Percentiles rank a stretch among this genome's conserved stretches.
Conservation (phyloP, 2,888 invertebrate genomes). For the Sisyra terminalis region DNA sequence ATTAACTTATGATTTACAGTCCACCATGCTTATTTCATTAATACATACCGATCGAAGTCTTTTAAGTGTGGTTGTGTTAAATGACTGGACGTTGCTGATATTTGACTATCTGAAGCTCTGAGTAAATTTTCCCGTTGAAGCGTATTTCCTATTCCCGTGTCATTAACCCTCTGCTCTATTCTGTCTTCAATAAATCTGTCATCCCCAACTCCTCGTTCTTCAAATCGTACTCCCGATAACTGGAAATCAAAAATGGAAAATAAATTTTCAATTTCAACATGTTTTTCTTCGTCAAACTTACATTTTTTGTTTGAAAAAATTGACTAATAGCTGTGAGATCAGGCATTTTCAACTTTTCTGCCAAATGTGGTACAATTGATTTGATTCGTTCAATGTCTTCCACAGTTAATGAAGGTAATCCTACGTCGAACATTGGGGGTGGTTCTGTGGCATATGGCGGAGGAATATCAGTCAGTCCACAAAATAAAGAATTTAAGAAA, state of each 20-base stretch:
- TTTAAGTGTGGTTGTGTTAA: slow-evolving; percentile 22
- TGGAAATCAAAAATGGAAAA: slow-evolving; percentile 5
- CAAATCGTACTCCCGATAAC: slow-evolving; percentile 9
- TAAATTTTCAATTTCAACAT: slow-evolving; percentile 14
- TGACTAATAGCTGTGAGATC: slow-evolving; percentile 53
- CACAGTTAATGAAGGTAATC: slow-evolving; percentile 44
- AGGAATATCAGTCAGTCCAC: slow-evolving; percentile 77
- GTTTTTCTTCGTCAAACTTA: not conserved
- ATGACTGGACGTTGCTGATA: slow-evolving; percentile 16
- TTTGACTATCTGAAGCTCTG: slow-evolving; percentile 24
- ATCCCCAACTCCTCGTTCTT: slow-evolving; percentile 14
- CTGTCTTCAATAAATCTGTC: slow-evolving; percentile 23
- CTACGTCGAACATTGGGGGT: slow-evolving; percentile 58
- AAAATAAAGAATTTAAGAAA: slow-evolving; percentile 71
- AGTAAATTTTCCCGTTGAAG: slow-evolving; percentile 23
- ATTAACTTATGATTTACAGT: not conserved
- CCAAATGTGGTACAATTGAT: slow-evolving; percentile 47
- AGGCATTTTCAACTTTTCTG: slow-evolving; percentile 44
- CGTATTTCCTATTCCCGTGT: slow-evolving; percentile 24
- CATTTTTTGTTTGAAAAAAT: slow-evolving; percentile 47
- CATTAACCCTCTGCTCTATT: slow-evolving; percentile 22
- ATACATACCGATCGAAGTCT: slow-evolving; percentile 23
- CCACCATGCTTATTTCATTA: not conserved
- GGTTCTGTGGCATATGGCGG: slow-evolving; percentile 64
- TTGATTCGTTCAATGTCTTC: slow-evolving; percentile 47